Base-by-base conservation (phyloP, 2,113 vertebrate species). In the Boulengerochromis microlepis region DNA sequence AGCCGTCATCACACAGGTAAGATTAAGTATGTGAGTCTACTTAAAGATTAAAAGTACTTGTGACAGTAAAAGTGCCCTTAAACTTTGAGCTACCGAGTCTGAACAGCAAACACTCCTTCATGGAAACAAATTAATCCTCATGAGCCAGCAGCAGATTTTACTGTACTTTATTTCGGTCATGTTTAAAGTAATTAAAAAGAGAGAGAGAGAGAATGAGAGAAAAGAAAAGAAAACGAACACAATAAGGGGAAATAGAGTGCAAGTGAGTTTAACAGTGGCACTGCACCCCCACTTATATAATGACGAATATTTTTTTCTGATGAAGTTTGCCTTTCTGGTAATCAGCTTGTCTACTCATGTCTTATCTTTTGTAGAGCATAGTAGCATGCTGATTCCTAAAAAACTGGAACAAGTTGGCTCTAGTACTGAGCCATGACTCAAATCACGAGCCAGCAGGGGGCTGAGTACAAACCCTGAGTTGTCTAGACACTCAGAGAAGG, bases 1-100 rank as follows among this genome's bases (percentile, higher is more conserved):
- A 90, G 93, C 91, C 7, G 81, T 93, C 92, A 89, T 90, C 90
- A 50, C 92, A 52, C 91, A 95, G 95, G 95, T 96, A 93, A 93
- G 92, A 52, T 19, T n/a, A 78, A 78, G 45, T n/a, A 13, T 78
- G 8, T 4, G 24, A 64, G 19, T 31, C 52, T 16, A 66, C n/a
- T 64, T 24, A 47, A 18, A 81, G 16, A 35, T 33, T 16, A 9
- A 35, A 26, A 26, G 22, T 59, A 6, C 6, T 35, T 50, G 22
- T 42, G 4, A 29, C 15, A 74, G 5, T 53, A 7, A 69, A 81
- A 66, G 66, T 71, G 66, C 16, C 9, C 84, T 42, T 69, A 13
- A 80, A 85, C 33, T 71, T 38, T 85, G n/a, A 86, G n/a, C 82
- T 82, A 2, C 19, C 2, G 1, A 33, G 56, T 69, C 2, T 82